These are phyloP conservation scores for Brachyptera putata DNA, from an alignment of 2,888 invertebrate genomes.

Conservation along the genomic window DNA sequence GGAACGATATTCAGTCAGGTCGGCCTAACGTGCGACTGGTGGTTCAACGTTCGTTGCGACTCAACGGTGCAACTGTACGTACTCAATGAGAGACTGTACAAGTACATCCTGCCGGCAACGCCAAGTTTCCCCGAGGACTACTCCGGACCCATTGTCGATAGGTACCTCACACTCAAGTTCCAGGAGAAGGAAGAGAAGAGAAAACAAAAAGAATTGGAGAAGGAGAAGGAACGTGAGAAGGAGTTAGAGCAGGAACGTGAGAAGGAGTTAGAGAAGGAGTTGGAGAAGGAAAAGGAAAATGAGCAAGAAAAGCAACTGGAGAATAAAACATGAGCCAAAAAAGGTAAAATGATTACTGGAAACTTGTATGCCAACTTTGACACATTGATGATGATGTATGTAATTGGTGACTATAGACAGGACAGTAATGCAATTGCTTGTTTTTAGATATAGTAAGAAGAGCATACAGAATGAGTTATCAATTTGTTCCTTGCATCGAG, in stretches of 20 bases:
- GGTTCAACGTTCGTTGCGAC: slow-evolving; percentile 86
- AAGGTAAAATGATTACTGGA: no score
- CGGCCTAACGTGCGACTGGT: slow-evolving; percentile 86
- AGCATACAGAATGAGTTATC: no score
- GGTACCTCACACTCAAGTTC: slow-evolving; percentile 77
- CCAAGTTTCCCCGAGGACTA: slow-evolving; percentile 89
- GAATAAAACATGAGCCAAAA: no score
- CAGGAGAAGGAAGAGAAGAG: slow-evolving; percentile 67
- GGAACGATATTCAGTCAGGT: slow-evolving; percentile 90
- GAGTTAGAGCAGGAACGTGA: no score
- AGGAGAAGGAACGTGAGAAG: background rate
- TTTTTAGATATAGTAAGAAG: no score
- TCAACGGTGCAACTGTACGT: slow-evolving; percentile 81
- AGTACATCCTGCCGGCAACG: slow-evolving; percentile 78
- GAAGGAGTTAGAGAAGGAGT: background rate
- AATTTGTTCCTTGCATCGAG: no score
- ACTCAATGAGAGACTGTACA: slow-evolving; percentile 81
- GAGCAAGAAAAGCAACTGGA: background rate
- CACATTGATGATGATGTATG: no score
- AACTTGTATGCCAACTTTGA: no score
- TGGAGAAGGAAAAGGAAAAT: background rate
- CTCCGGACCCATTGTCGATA: slow-evolving; percentile 81
- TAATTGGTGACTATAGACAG: no score
- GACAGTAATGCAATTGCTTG: no score
- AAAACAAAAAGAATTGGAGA: slow-evolving; percentile 45